A percentile compares a stretch with the other conserved stretches of the same genome.
phyloP scores from a whole-genome alignment of 64 coral and sea anemone species.

The Pachyseris speciosa region DNA sequence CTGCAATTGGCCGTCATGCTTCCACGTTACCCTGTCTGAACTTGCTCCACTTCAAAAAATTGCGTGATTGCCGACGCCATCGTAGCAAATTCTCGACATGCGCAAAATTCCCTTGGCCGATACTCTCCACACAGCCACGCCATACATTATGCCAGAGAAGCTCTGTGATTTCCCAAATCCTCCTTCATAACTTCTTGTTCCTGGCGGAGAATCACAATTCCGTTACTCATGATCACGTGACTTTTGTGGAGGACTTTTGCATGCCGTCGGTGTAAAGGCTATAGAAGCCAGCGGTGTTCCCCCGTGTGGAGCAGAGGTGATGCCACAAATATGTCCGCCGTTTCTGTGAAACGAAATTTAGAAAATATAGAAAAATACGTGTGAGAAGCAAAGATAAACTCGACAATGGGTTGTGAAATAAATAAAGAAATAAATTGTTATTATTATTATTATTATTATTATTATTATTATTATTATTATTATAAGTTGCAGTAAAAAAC shows the following conservation, averaged over 20 bases:
- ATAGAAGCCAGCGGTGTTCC: constrained; percentile 1
- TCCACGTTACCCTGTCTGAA: neutral
- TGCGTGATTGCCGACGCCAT: neutral
- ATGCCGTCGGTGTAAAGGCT: constrained; percentile 31
- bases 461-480: too few relatives aligned
- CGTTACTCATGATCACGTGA: constrained; percentile 3
- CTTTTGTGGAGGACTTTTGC: neutral
- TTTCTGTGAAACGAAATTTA: too few relatives aligned
- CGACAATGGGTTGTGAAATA: too few relatives aligned
- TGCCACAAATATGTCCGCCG: constrained; percentile 15
- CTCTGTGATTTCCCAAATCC: constrained; percentile 4
- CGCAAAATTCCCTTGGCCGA: neutral
- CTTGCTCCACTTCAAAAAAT: constrained; percentile 13
- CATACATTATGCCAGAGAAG: constrained; percentile 16
- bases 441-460: too few relatives aligned
- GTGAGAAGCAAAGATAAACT: too few relatives aligned
- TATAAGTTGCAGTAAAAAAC: too few relatives aligned
- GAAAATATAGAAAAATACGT: too few relatives aligned
- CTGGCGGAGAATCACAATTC: constrained; percentile 29
- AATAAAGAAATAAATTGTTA: too few relatives aligned
- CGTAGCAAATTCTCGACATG: neutral
- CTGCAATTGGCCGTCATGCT: neutral
- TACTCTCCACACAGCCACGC: constrained; percentile 26
- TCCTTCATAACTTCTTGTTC: constrained; percentile 35
- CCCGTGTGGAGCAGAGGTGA: constrained; percentile 34